Conservation (phyloP, 1,140 invertebrate genomes). For the Drosophila biarmipes region DNA sequence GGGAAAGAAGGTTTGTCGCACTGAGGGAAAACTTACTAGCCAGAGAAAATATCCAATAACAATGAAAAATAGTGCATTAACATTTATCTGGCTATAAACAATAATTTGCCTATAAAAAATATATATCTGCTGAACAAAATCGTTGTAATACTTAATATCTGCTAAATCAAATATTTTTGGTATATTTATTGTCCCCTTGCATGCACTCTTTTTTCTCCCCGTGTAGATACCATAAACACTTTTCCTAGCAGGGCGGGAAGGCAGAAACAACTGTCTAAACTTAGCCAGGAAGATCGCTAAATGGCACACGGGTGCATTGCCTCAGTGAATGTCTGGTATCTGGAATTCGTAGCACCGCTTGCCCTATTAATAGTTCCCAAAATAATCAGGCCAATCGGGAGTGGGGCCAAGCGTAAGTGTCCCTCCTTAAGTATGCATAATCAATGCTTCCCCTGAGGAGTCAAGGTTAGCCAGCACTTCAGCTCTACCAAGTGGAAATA, state of each 20-base stretch:
- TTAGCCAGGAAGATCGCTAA: constrained; percentile 54
- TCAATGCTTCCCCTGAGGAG: constrained; percentile 27
- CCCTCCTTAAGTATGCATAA: constrained; percentile 37
- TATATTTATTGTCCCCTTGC: no score
- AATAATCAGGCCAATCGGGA: constrained; percentile 34
- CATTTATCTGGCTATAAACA: no score
- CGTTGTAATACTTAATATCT: neutral
- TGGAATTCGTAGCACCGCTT: constrained; percentile 23
- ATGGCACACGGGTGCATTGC: constrained; percentile 77
- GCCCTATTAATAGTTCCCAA: constrained; percentile 55
- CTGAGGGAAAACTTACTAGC: neutral
- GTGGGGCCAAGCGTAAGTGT: constrained; percentile 2
- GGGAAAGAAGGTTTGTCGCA: neutral
- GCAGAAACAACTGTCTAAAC: constrained; percentile 52
- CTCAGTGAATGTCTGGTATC: constrained; percentile 48
- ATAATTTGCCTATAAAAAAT: no score
- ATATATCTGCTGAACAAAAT: neutral
- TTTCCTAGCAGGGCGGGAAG: constrained; percentile 3
- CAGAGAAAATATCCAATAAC: no score
- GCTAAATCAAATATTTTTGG: no score
- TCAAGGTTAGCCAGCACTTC: constrained; percentile 60
- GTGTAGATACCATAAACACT: neutral
- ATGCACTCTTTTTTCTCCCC: constrained; percentile 4
- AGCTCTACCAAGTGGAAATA: constrained; percentile 39
- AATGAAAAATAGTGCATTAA: neutral